Conservation (phyloP, 2,797 vertebrate genomes). For the Acridotheres tristis region DNA sequence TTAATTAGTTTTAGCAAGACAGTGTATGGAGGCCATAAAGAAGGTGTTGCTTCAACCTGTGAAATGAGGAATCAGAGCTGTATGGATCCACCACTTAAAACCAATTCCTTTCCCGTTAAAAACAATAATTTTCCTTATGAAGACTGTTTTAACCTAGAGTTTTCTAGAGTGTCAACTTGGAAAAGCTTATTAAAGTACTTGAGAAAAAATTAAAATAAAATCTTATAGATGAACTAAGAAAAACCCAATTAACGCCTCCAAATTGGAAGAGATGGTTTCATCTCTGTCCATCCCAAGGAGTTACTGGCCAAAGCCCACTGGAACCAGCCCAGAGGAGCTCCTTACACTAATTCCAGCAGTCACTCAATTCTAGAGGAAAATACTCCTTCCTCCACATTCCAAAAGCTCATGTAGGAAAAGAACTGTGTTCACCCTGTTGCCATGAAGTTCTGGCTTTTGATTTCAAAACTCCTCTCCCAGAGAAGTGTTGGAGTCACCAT, state of each 20-base stretch:
- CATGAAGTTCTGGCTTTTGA: neutral
- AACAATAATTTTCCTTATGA: neutral
- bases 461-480: neutral
- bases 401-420: neutral
- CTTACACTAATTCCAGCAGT: neutral
- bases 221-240: neutral
- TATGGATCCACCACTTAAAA: neutral
- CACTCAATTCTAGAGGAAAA: neutral
- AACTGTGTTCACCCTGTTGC: accelerated
- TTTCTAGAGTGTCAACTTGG: neutral
- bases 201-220: neutral
- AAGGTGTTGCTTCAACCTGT: neutral
- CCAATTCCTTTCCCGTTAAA: neutral
- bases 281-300: neutral
- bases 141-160: neutral
- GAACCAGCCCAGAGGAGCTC: neutral
- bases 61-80: neutral
- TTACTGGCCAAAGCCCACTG: neutral
- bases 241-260: neutral
- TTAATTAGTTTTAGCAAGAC: neutral
- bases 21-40: neutral
- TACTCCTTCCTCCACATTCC: neutral
- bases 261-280: neutral
- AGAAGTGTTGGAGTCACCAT: neutral
- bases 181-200: neutral